Evolutionary conservation across 2,888 invertebrate species (phyloP).

Genomic region (Melanotus villosus): DNA sequence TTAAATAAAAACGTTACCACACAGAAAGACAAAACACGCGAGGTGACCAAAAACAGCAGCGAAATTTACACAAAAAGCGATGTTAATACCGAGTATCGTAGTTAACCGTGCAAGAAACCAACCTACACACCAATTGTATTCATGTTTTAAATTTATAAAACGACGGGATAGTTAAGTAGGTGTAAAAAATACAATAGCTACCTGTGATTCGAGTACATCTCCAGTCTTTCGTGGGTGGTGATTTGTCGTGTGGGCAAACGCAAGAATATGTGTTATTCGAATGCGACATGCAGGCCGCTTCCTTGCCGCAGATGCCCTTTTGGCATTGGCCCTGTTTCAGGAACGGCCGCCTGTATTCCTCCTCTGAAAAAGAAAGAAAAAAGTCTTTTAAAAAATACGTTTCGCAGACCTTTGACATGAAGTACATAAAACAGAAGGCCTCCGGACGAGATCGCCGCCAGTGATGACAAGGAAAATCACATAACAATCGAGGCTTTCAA

Average conservation of each 20-base stretch:
- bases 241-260: constrained; percentile 78
- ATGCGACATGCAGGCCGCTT: constrained; percentile 74
- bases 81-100: background rate
- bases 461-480: constrained; percentile 37
- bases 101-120: background rate
- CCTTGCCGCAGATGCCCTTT: constrained; percentile 73
- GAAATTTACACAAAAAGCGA: background rate
- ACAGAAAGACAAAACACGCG: too few species aligned
- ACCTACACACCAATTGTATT: constrained; percentile 2
- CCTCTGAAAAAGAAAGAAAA: constrained; percentile 37
- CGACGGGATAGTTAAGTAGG: constrained; percentile 4
- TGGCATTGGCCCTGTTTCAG: constrained; percentile 67
- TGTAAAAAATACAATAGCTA: constrained; percentile 56
- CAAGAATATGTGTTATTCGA: constrained; percentile 73
- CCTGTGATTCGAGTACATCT: constrained; percentile 75
- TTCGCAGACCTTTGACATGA: constrained; percentile 22
- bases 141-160: constrained; percentile 7
- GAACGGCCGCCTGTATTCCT: constrained; percentile 51
- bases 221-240: constrained; percentile 74
- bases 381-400: background rate
- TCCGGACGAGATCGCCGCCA: constrained; percentile 34
- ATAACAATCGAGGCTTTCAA: constrained; percentile 38
- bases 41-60: background rate
- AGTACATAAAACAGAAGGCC: constrained; percentile 20
- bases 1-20: too few species aligned